phyloP scores from a whole-genome alignment of 2,113 vertebrate species.

The Cygnus atratus region DNA sequence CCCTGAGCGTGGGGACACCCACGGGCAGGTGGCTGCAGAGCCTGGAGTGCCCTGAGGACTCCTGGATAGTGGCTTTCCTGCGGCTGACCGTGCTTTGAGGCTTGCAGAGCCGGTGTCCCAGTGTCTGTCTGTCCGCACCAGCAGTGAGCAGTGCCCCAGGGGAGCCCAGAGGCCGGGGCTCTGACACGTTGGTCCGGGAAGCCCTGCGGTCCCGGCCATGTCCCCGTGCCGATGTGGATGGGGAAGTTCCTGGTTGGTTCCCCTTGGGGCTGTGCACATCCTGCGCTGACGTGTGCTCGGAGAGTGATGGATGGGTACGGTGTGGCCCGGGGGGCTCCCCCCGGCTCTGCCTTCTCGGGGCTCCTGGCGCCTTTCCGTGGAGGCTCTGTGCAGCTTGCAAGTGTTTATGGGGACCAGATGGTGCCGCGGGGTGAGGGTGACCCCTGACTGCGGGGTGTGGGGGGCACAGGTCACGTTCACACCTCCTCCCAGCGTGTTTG shows the following conservation, averaged over 20 bases:
- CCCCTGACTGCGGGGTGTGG: neutral
- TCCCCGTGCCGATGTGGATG: neutral
- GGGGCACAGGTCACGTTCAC: neutral
- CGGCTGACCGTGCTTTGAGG: neutral
- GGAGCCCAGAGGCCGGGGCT: neutral
- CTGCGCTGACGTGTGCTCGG: neutral
- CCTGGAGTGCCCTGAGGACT: neutral
- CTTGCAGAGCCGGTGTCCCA: neutral
- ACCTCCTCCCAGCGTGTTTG: neutral
- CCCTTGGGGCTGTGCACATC: accelerated
- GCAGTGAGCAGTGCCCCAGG: neutral
- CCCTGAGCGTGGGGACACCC: neutral
- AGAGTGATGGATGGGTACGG: neutral
- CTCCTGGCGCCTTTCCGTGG: neutral
- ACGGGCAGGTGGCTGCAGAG: neutral
- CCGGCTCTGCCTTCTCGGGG: neutral
- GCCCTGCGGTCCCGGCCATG: accelerated
- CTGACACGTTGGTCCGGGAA: neutral
- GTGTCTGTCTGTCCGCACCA: accelerated
- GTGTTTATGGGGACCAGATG: slow-evolving; percentile 51
- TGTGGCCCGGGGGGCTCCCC: neutral
- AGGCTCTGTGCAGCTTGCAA: neutral
- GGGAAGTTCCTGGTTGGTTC: neutral
- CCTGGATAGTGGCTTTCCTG: neutral
- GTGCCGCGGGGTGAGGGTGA: neutral